Conservation (phyloP, 2,888 invertebrate species). For the Acrobasis consociella region DNA sequence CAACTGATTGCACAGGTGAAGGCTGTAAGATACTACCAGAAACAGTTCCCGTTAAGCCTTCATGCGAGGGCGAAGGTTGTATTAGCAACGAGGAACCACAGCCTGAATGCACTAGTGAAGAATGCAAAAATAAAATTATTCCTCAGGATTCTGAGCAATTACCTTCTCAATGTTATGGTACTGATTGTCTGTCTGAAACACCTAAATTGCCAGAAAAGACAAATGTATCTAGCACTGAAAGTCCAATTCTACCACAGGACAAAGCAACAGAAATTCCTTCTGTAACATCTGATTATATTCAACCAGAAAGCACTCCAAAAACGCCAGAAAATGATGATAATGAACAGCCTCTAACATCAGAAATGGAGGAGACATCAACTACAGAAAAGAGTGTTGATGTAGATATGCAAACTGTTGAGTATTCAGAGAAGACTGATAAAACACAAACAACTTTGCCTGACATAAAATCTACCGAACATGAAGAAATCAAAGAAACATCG, state of each 20-base stretch:
- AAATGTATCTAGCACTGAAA: background rate
- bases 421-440: background rate
- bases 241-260: background rate
- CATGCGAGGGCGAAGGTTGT: slow-evolving; percentile 6
- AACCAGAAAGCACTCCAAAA: background rate
- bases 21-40: slow-evolving; percentile 1
- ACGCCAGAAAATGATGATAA: background rate
- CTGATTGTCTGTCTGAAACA: slow-evolving; percentile 40
- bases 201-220: slow-evolving; percentile 10
- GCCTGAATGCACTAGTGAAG: slow-evolving; percentile 50
- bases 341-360: no score
- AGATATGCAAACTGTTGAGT: background rate
- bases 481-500: background rate
- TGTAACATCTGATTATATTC: background rate
- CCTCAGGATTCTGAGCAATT: slow-evolving; percentile 36
- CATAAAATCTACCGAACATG: background rate
- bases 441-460: background rate
- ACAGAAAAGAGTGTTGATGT: slow-evolving; percentile 5
- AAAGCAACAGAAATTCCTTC: slow-evolving; percentile 4
- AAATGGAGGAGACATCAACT: background rate
- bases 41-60: background rate
- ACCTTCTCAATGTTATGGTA: slow-evolving; percentile 45
- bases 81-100: slow-evolving; percentile 30
- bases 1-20: slow-evolving; percentile 7
- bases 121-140: slow-evolving; percentile 55